Conservation (phyloP, 30 jellyfish, hydroid and myxozoan species). For the Aurelia coerulea region DNA sequence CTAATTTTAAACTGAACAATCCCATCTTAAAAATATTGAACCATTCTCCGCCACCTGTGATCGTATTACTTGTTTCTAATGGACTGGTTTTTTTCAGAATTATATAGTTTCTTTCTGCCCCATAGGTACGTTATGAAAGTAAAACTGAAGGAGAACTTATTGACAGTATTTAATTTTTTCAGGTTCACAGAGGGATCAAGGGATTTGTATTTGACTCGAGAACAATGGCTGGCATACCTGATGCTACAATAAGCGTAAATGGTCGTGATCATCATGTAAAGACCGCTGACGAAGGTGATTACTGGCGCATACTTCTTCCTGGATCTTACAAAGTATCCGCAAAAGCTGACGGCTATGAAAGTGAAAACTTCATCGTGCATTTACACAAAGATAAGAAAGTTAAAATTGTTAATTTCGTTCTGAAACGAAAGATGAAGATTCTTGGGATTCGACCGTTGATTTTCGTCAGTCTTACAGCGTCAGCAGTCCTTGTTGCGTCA, state of each 20-base stretch:
- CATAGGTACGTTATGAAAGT: too few species aligned
- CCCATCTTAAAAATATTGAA: too few species aligned
- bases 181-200: slow-evolving; percentile 92
- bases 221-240: slow-evolving; percentile 78
- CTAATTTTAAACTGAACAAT: too few species aligned
- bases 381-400: slow-evolving; percentile 64
- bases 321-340: slow-evolving; percentile 93
- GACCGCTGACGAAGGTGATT: slow-evolving; percentile 92
- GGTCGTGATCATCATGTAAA: slow-evolving; percentile 87
- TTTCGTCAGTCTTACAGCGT: slow-evolving; percentile 75
- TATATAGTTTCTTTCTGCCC: too few species aligned
- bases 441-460: slow-evolving; percentile 77
- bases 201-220: slow-evolving; percentile 85
- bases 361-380: slow-evolving; percentile 67
- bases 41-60: too few species aligned
- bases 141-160: too few species aligned
- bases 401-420: slow-evolving; percentile 68
- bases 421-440: slow-evolving; percentile 58
- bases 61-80: too few species aligned
- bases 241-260: slow-evolving; percentile 63
- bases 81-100: too few species aligned
- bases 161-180: neutral
- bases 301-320: slow-evolving; percentile 91
- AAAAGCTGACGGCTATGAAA: slow-evolving; percentile 79
- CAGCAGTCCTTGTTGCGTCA: slow-evolving; percentile 73